phyloP scores from a whole-genome alignment of 2,797 vertebrate species.

The Enteromius trimaculatus region DNA sequence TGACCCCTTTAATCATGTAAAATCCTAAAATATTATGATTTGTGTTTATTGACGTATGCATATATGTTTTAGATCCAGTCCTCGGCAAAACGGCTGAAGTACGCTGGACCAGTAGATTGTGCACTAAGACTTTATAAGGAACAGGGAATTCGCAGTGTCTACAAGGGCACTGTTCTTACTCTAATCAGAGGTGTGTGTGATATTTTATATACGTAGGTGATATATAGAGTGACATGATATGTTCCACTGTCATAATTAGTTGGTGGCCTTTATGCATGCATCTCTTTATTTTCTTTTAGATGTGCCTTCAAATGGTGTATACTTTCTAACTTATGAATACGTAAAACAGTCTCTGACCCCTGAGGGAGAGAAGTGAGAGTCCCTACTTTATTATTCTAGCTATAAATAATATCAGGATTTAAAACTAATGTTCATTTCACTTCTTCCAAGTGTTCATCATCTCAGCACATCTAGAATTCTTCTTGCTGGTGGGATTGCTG shows the following conservation, averaged over 20 bases:
- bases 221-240: background rate
- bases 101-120: constrained; percentile 77
- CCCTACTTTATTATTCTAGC: background rate
- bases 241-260: background rate
- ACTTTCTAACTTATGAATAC: constrained; percentile 79
- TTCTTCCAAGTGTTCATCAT: constrained; percentile 67
- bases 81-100: constrained; percentile 60
- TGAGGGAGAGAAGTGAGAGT: constrained; percentile 75
- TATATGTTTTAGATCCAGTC: constrained; percentile 73
- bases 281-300: constrained; percentile 62
- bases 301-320: constrained; percentile 78
- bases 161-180: constrained; percentile 78
- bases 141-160: constrained; percentile 76
- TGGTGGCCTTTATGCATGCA: background rate
- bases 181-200: constrained; percentile 75
- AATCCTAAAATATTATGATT: background rate
- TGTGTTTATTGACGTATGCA: background rate
- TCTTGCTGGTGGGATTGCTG: constrained; percentile 77
- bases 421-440: background rate
- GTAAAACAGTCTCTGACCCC: constrained; percentile 75
- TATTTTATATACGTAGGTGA: background rate
- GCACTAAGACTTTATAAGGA: constrained; percentile 73
- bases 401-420: background rate
- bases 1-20: background rate
- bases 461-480: constrained; percentile 77